Base-by-base conservation (phyloP, 2,888 invertebrate genomes). In the Dicroscelio sp. region DNA sequence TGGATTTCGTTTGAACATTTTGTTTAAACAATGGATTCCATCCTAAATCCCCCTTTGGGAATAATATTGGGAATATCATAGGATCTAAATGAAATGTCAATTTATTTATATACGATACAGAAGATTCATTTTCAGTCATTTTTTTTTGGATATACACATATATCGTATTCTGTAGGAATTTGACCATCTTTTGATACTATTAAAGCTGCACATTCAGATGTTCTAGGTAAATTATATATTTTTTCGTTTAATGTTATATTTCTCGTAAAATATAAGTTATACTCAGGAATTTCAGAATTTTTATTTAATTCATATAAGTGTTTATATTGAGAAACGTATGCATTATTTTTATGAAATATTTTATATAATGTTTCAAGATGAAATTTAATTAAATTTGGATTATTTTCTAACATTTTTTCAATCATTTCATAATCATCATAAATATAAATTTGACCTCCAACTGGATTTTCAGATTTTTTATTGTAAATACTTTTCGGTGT, bases 31-130 rank as follows among this genome's bases (percentile, higher is more conserved):
- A 1, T n/a, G 78, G 63, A 71, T 43, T 63, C 60, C 63, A 78
- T 25, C 76, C 35, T 23, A 76, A 23, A 35, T 76, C 76, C 23
- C 76, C 76, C 27, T 60, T 33, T 4, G 60, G 78, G 33, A 78
- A 63, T n/a, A 78, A 25, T 6, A 78, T 30, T 63, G 78, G 78
- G 31, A 78, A 78, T 10, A 27, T 30, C 30, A 78, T 27, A 25
- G 63, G 78, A 20, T 78, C 63, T 20, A 78, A 43, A 63, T 78
- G 78, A 78, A 43, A 78, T 43, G 63, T 63, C n/a, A 78, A 78
- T 38, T 78, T 63, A 30, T 63, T 78, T 1, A 78, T 27, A 48
- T 71, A 30, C 0, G n/a, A n/a, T n/a, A n/a, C n/a, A n/a, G 63
- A 63, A 30, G 30, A 30, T 3, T 12, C 10, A 63, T 71, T 20